phyloP scores from a whole-genome alignment of 2,888 invertebrate species.

The Syritta pipiens region DNA sequence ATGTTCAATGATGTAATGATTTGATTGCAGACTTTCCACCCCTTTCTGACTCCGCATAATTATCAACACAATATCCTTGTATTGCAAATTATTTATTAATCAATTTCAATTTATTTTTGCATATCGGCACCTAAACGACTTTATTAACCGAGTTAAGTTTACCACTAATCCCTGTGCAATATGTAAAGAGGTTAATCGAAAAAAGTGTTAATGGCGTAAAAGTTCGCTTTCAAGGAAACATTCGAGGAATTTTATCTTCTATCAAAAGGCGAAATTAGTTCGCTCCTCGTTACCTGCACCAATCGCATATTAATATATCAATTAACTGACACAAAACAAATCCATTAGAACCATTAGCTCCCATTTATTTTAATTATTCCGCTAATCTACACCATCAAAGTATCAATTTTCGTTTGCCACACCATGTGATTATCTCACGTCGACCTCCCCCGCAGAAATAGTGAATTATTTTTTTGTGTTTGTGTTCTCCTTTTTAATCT shows the following conservation, averaged over 20 bases:
- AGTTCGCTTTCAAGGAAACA: neutral
- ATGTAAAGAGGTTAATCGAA: too few relatives aligned
- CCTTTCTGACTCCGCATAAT: too few relatives aligned
- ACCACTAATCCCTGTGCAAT: too few relatives aligned
- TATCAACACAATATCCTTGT: too few relatives aligned
- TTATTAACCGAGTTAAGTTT: too few relatives aligned
- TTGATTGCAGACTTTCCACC: too few relatives aligned
- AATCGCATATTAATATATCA: neutral
- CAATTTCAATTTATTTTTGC: too few relatives aligned
- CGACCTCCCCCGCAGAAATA: slow-evolving; percentile 16
- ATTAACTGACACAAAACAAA: slow-evolving; percentile 13
- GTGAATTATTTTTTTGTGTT: too few relatives aligned
- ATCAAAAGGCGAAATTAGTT: neutral
- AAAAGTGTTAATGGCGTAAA: too few relatives aligned
- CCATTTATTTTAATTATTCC: slow-evolving; percentile 32
- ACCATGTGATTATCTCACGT: slow-evolving; percentile 46
- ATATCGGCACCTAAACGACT: too few relatives aligned
- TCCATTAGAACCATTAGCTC: slow-evolving; percentile 28
- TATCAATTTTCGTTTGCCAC: slow-evolving; percentile 17
- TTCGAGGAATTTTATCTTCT: neutral
- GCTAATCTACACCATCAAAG: slow-evolving; percentile 15
- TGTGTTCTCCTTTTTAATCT: slow-evolving; percentile 18
- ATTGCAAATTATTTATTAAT: too few relatives aligned
- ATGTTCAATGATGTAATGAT: too few relatives aligned
- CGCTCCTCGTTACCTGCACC: neutral